These are phyloP conservation scores for Petrophora chlorosata DNA, from an alignment of 2,888 invertebrate species.

Conservation along the genomic window DNA sequence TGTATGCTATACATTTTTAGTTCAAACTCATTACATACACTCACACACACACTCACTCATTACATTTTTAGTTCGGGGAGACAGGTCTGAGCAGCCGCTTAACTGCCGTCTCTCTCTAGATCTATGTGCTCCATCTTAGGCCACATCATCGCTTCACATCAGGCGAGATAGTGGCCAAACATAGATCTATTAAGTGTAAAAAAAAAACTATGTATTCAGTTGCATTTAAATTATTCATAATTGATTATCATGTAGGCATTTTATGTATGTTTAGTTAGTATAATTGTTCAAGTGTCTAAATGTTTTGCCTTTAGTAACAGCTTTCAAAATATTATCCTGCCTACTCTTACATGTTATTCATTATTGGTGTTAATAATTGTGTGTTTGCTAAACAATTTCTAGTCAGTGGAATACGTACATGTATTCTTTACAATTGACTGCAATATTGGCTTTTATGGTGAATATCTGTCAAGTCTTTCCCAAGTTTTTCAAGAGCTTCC, in stretches of 20 bases:
- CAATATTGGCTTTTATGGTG: background rate
- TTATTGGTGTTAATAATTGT: slow-evolving; percentile 11
- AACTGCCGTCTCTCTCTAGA: too few species aligned
- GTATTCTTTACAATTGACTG: slow-evolving; percentile 4
- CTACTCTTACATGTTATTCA: background rate
- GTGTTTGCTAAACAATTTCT: slow-evolving; percentile 19
- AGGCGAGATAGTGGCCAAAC: too few species aligned
- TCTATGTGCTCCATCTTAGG: too few species aligned
- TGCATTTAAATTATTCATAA: slow-evolving; percentile 20
- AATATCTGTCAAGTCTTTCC: background rate
- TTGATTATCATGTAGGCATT: background rate
- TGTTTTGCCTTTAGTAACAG: slow-evolving; percentile 3
- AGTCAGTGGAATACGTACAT: slow-evolving; percentile 16
- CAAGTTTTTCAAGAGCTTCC: slow-evolving; percentile 2
- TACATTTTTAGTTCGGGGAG: too few species aligned
- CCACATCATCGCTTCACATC: too few species aligned
- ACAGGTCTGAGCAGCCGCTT: too few species aligned
- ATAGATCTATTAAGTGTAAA: too few species aligned
- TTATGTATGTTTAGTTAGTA: slow-evolving; percentile 4
- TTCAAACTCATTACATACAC: too few species aligned
- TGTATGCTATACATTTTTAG: too few species aligned
- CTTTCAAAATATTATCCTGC: slow-evolving; percentile 8
- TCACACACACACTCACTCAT: too few species aligned
- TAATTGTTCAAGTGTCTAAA: slow-evolving; percentile 6
- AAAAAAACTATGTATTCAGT: slow-evolving; percentile 8